Evolutionary conservation across 1,140 invertebrate genomes (phyloP).

Genomic region (Cotesia chilonis): DNA sequence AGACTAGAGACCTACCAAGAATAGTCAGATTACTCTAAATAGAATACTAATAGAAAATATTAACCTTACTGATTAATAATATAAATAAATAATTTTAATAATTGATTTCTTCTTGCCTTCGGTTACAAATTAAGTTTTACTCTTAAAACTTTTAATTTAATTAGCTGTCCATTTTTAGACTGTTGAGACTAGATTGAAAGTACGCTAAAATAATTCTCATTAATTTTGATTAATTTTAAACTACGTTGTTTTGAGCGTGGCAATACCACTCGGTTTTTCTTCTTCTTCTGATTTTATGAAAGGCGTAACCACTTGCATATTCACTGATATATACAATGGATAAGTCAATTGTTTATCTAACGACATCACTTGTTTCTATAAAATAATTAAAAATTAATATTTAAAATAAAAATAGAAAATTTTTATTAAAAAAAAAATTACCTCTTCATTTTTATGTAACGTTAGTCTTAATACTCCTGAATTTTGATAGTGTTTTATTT

Average conservation of each 20-base stretch:
- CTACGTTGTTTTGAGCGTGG: conserved; percentile 50
- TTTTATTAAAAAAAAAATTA: conserved; percentile 45
- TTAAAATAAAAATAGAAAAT: conserved; percentile 22
- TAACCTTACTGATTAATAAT: not conserved
- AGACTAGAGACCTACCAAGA: conserved; percentile 20
- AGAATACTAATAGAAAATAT: not conserved
- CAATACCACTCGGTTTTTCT: conserved; percentile 41
- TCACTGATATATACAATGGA: conserved; percentile 75
- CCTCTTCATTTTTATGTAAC: conserved; percentile 73
- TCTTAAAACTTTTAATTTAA: not conserved
- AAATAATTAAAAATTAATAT: conserved; percentile 35
- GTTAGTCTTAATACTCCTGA: conserved; percentile 70
- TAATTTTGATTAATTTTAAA: conserved; percentile 3
- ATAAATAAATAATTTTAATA: too few species aligned
- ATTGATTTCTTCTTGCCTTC: too few species aligned
- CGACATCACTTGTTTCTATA: conserved; percentile 68
- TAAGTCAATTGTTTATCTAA: conserved; percentile 72
- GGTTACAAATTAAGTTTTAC: not conserved
- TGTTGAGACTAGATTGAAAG: conserved; percentile 12
- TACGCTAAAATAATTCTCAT: not conserved
- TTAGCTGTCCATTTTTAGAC: not conserved
- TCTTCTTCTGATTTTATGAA: conserved; percentile 48
- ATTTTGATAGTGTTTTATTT: conserved; percentile 70
- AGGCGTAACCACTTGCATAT: conserved; percentile 74
- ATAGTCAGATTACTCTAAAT: not conserved